Base-by-base conservation (phyloP, 2,888 invertebrate species). In the Cetonia aurata region DNA sequence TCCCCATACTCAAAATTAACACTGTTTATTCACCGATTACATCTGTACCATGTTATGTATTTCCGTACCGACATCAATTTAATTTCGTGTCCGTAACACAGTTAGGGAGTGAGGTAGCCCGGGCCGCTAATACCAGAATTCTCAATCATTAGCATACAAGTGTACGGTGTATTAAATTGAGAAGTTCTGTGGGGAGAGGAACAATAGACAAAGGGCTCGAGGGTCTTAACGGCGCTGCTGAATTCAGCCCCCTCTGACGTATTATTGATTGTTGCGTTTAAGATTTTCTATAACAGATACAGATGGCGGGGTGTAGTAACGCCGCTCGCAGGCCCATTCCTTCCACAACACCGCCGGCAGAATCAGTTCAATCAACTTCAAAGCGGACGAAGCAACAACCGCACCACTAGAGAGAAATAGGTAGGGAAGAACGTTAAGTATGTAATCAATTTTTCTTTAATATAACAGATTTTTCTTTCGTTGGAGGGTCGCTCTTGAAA, bases 171-270 rank as follows among this genome's bases (percentile, higher is more conserved):
- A 70, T 70, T 70, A 70, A 66, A 65, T 70, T 66, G 66, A 70
- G 70, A 66, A 66, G 57, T 70, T 57, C 66, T 48, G 67, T 33
- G 70, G 57, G 70, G 70, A 70, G 70, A 65, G 44, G 50, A 70
- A 70, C 70, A 70, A 70, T 70, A 70, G 70, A 67, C 66, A 67
- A 70, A 66, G 67, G 66, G 70, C 70, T 70, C 50, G 48, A 70
- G 70, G 67, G 70, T 65, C 70, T 66, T 70, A 55, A 50, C 56
- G 70, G 44, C 10, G 59, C 53, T 55, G 33, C 46, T 48, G 67
- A 67, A 67, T 55, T 67, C 56, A 67, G 44, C 46, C 55, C 67
- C 33, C 67, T 41, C 31, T 55, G 55, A 56, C 56, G 46, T 67
- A 62, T 62, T 62, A 55, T 55, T 67, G 67, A 56, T 67, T 67